phyloP scores from a whole-genome alignment of 1,140 invertebrate species.

The Plectrocnemia conspersa region DNA sequence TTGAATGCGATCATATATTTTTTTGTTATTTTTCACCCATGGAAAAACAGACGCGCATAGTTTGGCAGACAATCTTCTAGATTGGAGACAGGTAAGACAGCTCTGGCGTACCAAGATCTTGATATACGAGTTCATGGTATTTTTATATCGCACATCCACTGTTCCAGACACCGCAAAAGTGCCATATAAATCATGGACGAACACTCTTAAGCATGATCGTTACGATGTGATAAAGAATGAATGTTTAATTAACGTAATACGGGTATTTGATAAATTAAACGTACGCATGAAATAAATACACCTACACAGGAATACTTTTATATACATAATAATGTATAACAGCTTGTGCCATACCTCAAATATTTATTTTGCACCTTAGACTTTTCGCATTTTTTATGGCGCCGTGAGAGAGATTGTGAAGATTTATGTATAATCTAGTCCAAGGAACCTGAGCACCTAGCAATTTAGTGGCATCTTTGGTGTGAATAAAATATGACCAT shows the following conservation, averaged over 20 bases:
- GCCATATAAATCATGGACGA: conserved; percentile 12
- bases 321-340: no score
- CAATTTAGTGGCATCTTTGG: conserved; percentile 11
- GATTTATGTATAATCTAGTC: conserved; percentile 26
- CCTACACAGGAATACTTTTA: no score
- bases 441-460: conserved; percentile 15
- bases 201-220: no score
- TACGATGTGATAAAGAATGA: no score
- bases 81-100: conserved; percentile 31
- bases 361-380: conserved; percentile 25
- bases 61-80: conserved; percentile 14
- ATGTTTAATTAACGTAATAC: no score
- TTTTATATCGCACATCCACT: conserved; percentile 21
- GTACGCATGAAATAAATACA: no score
- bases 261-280: no score
- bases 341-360: conserved; percentile 10
- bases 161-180: conserved; percentile 7
- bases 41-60: no score
- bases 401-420: conserved; percentile 14
- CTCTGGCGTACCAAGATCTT: conserved; percentile 22
- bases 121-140: conserved; percentile 30
- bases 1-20: no score
- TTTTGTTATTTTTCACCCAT: no score
- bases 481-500: no score
- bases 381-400: conserved; percentile 19